Percentiles rank a stretch among this genome's conserved stretches.
These are phyloP conservation scores for Erythrolamprus reginae DNA, from an alignment of 2,113 vertebrate genomes.

Conservation along the genomic window DNA sequence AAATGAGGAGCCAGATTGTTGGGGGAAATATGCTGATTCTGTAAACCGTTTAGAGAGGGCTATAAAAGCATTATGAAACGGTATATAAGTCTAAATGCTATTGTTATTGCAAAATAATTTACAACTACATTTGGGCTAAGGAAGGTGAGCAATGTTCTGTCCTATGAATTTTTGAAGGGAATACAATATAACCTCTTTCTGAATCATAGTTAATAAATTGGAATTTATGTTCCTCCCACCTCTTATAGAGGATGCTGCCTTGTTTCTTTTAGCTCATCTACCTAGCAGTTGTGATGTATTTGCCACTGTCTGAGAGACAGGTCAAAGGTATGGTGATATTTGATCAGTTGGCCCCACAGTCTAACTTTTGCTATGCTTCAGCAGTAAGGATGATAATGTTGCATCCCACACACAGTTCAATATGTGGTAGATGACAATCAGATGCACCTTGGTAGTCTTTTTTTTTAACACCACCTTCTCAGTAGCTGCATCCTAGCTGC, in stretches of 20 bases:
- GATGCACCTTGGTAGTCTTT: neutral
- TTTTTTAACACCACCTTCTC: neutral
- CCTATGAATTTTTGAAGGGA: neutral
- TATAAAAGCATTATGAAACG: too few species aligned
- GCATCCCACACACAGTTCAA: neutral
- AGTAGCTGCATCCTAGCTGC: neutral
- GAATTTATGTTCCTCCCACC: neutral
- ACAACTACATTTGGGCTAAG: neutral
- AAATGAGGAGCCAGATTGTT: too few species aligned
- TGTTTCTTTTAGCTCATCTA: neutral
- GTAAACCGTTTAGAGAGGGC: too few species aligned
- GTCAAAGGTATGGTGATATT: neutral
- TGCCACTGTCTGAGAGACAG: neutral
- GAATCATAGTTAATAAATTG: neutral
- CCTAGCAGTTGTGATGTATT: neutral
- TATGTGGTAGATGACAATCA: neutral
- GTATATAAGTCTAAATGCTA: too few species aligned
- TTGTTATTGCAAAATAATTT: neutral
- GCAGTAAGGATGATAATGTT: neutral
- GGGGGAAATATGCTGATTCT: too few species aligned
- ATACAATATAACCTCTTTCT: neutral
- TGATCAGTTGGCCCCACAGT: neutral
- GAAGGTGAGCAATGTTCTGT: neutral
- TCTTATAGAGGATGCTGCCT: neutral
- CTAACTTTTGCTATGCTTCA: neutral